phyloP scores from a whole-genome alignment of 2,888 invertebrate species.

The Scrobipalpa atriplicella region DNA sequence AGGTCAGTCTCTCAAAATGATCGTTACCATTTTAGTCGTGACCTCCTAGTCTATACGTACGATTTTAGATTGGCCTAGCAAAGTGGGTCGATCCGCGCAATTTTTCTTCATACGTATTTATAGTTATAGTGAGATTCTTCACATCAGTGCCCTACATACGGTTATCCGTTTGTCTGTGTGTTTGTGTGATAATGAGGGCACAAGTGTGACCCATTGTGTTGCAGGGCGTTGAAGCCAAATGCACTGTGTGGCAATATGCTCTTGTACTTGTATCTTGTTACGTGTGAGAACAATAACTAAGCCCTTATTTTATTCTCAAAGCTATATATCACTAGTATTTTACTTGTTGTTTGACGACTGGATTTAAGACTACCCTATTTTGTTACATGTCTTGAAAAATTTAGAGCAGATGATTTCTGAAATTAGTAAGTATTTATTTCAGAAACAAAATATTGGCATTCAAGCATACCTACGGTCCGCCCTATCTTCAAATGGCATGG shows the following conservation, averaged over 20 bases:
- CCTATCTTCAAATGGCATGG: no score
- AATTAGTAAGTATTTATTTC: no score
- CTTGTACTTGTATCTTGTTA: neutral
- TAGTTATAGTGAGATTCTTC: constrained; percentile 22
- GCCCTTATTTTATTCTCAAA: neutral
- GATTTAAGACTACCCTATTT: no score
- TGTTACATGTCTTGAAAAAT: no score
- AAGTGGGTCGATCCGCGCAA: constrained; percentile 55
- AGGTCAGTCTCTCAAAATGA: constrained; percentile 23
- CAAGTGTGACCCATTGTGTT: constrained; percentile 41
- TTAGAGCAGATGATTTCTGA: no score
- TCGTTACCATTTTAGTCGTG: no score
- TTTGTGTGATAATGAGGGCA: constrained; percentile 38
- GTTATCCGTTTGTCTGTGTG: constrained; percentile 28
- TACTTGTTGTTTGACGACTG: no score
- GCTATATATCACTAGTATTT: no score
- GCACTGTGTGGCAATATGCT: constrained; percentile 14
- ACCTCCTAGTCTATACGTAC: no score
- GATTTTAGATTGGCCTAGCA: constrained; percentile 45
- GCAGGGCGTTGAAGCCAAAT: constrained; percentile 32
- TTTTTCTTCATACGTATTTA: constrained; percentile 41
- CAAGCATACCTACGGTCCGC: no score
- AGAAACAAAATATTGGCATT: no score
- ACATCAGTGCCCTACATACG: constrained; percentile 24
- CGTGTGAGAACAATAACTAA: neutral